Evolutionary conservation across 2,113 vertebrate genomes (phyloP), one percentile per base, ranked within the genome.

Genomic region (Rhizomys pruinosus): DNA sequence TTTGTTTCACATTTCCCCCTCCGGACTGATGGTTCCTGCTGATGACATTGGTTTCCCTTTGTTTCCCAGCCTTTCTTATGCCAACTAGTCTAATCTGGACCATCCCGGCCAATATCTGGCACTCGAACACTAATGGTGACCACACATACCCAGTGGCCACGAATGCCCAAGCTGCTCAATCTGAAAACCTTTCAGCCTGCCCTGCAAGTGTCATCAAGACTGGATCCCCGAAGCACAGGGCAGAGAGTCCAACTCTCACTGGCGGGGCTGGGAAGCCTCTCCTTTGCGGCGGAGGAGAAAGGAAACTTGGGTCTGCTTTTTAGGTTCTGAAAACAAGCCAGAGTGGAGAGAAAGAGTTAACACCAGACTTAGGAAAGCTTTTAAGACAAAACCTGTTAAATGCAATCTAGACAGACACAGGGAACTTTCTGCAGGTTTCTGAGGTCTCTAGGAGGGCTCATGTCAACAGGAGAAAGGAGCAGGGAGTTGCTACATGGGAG

Each of bases 221-320:
- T 98, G 98, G 98, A 98, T 97, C 97, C 98, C 97, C 96, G 98
- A 98, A 98, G 98, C 98, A 98, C 98, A 98, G 98, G 98, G 97
- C 97, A 98, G 97, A 97, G 97, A 98, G 97, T 98, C 98, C 98
- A 98, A 98, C 98, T 98, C 98, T 98, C 98, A 98, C 98, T 97
- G 98, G 98, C 97, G 96, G 98, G 98, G 97, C 98, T 98, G 98
- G 98, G 98, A 98, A 97, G 98, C 97, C 92, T 98, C 97, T 98
- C 98, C 98, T 98, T 98, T 98, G 97, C 98, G 97, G 96, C 97
- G 98, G 97, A 98, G 98, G 98, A 98, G 98, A 98, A 98, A 98
- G 98, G 98, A 98, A 98, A 98, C 98, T 98, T 98, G 98, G 98
- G 98, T 98, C 98, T 98, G 98, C 98, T 98, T 98, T 98, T 98